Evolutionary conservation across 2,888 invertebrate genomes (phyloP).

Genomic region (Eustalomyia histrio): DNA sequence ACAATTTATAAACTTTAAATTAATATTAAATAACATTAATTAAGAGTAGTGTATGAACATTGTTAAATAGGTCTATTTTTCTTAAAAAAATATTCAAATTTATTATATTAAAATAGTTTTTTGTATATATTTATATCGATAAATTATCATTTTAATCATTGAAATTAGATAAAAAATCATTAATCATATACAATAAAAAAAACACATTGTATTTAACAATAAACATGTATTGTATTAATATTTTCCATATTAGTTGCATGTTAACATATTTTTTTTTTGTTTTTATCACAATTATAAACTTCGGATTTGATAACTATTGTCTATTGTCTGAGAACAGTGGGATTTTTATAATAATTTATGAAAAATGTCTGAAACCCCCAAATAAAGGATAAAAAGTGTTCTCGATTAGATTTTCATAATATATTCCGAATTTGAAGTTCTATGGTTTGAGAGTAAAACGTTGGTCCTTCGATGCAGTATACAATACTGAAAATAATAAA

Average conservation of each 20-base stretch:
- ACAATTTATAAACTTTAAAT: background rate
- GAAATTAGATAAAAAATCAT: background rate
- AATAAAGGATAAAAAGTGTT: no score
- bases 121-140: constrained; percentile 30
- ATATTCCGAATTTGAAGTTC: no score
- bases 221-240: background rate
- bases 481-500: no score
- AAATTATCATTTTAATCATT: constrained; percentile 14
- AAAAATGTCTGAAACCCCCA: no score
- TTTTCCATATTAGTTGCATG: no score
- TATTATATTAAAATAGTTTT: constrained; percentile 40
- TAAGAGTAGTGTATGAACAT: constrained; percentile 5
- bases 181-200: background rate
- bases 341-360: no score
- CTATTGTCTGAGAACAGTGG: background rate
- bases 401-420: no score
- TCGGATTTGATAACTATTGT: no score
- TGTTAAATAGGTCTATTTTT: constrained; percentile 37
- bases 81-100: constrained; percentile 45
- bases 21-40: constrained; percentile 31
- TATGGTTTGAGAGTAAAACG: background rate
- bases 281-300: no score
- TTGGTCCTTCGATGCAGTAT: no score
- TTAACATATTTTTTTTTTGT: no score
- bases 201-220: background rate